Conservation (phyloP, 1,140 invertebrate species). For the Atta texana region DNA sequence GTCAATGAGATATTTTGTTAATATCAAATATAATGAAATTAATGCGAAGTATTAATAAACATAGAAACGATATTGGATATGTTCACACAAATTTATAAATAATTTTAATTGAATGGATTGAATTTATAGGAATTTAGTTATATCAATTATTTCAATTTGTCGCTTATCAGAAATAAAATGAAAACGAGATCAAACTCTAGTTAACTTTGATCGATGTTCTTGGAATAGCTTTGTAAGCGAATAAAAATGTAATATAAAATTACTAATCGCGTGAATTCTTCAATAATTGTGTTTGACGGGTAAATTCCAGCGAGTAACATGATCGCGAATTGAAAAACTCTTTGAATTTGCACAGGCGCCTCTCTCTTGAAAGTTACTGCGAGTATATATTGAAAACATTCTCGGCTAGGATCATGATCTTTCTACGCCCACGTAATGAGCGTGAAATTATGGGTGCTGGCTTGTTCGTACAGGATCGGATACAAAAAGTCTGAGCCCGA, state of each 20-base stretch:
- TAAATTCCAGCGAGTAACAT: constrained; percentile 2
- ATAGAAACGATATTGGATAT: not conserved
- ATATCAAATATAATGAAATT: constrained; percentile 11
- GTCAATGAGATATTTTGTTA: not conserved
- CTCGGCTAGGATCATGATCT: constrained; percentile 13
- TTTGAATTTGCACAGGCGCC: not conserved
- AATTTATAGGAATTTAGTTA: not conserved
- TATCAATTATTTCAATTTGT: constrained; percentile 1
- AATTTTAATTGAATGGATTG: not conserved
- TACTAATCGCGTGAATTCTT: not conserved
- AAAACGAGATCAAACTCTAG: not conserved
- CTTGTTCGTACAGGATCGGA: not conserved
- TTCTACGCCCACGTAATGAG: constrained; percentile 51
- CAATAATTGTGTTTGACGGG: not conserved
- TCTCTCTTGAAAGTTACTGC: constrained; percentile 19
- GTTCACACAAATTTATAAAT: not conserved
- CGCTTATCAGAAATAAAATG: not conserved
- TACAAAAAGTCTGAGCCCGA: not conserved
- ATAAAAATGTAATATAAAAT: constrained; percentile 31
- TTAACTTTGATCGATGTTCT: not conserved
- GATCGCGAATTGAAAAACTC: constrained; percentile 1
- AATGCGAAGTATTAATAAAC: not conserved
- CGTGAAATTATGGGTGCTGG: constrained; percentile 60
- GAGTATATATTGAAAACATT: constrained; percentile 4
- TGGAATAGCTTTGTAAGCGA: not conserved